A percentile compares a stretch with the other conserved stretches of the same genome.
These are phyloP conservation scores for Leptinotarsa defecta DNA, from an alignment of 1,140 invertebrate genomes.

Conservation along the genomic window DNA sequence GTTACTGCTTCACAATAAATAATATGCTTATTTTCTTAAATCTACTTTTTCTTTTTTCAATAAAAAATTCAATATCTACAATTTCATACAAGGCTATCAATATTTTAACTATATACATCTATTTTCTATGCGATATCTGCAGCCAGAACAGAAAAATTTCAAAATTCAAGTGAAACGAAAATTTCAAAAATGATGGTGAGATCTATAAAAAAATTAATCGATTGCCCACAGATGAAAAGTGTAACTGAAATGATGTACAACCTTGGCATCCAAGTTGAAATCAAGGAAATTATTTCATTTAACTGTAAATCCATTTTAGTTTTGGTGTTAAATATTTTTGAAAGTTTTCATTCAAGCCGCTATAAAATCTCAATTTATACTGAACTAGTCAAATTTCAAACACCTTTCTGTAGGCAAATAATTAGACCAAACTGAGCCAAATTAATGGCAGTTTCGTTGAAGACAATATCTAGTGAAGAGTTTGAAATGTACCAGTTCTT, in stretches of 20 bases:
- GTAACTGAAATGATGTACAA: not conserved
- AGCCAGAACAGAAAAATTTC: conserved; percentile 16
- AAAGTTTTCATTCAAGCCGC: conserved; percentile 19
- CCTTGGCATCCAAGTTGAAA: not conserved
- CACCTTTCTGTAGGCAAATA: not conserved
- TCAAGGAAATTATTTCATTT: not conserved
- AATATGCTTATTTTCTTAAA: conserved; percentile 38
- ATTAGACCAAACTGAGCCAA: not conserved
- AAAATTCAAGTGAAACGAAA: conserved; percentile 1
- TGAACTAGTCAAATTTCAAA: not conserved
- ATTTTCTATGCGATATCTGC: conserved; percentile 22
- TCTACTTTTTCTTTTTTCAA: conserved; percentile 43
- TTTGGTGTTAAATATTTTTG: conserved; percentile 9
- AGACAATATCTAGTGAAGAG: not conserved
- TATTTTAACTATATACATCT: conserved; percentile 41
- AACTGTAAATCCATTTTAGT: not conserved
- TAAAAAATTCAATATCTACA: conserved; percentile 52
- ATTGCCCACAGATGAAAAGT: not conserved
- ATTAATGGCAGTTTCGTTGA: not conserved
- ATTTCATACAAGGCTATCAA: conserved; percentile 43
- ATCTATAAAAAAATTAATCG: not conserved
- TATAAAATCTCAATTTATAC: conserved; percentile 9
- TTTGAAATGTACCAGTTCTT: not conserved
- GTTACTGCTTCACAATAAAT: conserved; percentile 37
- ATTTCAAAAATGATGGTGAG: not conserved